phyloP scores from a whole-genome alignment of 2,888 invertebrate genomes.

The Seira ritae region DNA sequence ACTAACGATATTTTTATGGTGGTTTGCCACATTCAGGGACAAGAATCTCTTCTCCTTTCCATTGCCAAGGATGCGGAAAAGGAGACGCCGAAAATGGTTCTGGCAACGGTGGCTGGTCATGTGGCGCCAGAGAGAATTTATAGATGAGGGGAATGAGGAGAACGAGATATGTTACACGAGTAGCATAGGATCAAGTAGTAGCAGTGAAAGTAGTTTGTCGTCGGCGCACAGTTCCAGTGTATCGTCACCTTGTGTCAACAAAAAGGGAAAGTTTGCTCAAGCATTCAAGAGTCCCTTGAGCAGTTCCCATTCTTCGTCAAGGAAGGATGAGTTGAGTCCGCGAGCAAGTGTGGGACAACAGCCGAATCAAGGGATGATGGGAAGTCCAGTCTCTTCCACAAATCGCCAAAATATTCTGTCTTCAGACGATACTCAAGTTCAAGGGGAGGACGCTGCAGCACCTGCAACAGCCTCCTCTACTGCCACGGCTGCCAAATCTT shows the following conservation, averaged over 20 bases:
- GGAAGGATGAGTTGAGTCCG: constrained; percentile 27
- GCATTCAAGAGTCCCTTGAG: constrained; percentile 26
- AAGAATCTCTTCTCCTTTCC: constrained; percentile 76
- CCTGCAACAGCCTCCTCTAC: neutral
- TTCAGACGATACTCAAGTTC: constrained; percentile 26
- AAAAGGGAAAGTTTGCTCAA: constrained; percentile 29
- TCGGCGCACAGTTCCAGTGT: constrained; percentile 11
- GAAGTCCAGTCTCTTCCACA: constrained; percentile 27
- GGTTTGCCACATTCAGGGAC: constrained; percentile 76
- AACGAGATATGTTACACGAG: constrained; percentile 35
- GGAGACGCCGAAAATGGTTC: constrained; percentile 34
- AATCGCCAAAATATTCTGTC: constrained; percentile 38
- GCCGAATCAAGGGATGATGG: neutral
- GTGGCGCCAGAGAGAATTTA: neutral
- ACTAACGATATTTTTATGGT: constrained; percentile 77
- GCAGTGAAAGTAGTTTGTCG: constrained; percentile 23
- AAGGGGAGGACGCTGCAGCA: neutral
- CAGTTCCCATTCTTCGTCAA: neutral
- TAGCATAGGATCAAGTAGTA: constrained; percentile 31
- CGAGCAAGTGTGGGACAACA: neutral
- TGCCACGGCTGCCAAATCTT: neutral
- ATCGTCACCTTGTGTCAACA: constrained; percentile 37
- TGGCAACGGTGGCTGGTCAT: neutral
- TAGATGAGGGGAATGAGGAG: constrained; percentile 22
- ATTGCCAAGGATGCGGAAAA: constrained; percentile 43